Evolutionary conservation across 2,797 vertebrate species (phyloP).

Genomic region (Argya squamiceps): DNA sequence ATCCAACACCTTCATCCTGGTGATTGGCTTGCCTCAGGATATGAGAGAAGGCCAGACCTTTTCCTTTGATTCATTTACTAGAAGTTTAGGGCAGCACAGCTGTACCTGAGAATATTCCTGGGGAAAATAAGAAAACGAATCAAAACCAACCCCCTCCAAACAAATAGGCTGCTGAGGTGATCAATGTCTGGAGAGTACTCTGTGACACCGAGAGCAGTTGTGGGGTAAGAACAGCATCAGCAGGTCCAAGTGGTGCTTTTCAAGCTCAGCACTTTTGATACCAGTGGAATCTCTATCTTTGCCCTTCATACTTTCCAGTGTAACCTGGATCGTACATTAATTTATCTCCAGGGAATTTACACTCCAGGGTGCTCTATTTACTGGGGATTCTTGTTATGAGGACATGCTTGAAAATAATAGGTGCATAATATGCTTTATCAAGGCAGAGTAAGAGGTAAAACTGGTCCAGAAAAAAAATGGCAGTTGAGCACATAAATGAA

Average conservation of each 20-base stretch:
- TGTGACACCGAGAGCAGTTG: neutral
- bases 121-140: neutral
- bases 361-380: neutral
- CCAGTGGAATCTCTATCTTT: neutral
- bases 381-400: neutral
- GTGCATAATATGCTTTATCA: neutral
- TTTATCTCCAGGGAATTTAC: neutral
- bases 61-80: neutral
- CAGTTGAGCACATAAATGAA: neutral
- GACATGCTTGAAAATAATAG: neutral
- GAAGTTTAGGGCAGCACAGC: accelerated
- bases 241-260: neutral
- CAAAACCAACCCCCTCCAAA: accelerated
- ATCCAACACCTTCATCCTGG: neutral
- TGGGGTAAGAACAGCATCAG: neutral
- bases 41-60: neutral
- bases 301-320: neutral
- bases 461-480: accelerated
- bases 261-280: neutral
- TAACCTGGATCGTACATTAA: neutral
- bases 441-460: neutral
- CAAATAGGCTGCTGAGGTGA: accelerated
- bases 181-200: neutral
- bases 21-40: neutral
- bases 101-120: neutral